These are phyloP conservation scores for Hydrochoerus hydrochaeris DNA, from an alignment of 2,113 vertebrate species.

Conservation along the genomic window DNA sequence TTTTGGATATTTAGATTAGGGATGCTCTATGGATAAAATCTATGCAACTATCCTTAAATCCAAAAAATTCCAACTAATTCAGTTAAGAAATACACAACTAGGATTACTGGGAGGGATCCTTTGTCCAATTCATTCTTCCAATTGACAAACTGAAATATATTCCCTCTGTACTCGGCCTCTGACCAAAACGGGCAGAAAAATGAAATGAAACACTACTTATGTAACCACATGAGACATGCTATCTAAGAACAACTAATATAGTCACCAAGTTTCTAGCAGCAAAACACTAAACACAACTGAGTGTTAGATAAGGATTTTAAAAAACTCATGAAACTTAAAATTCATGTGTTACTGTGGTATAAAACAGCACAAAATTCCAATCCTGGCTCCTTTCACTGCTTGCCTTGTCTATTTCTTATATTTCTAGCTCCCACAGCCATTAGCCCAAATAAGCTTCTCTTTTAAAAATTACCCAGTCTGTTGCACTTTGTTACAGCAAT, in stretches of 20 bases:
- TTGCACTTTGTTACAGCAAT: background rate
- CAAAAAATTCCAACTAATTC: background rate
- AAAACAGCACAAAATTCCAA: background rate
- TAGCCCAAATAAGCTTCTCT: background rate
- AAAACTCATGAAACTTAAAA: background rate
- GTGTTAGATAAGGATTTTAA: background rate
- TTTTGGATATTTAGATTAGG: background rate
- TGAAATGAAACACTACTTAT: background rate
- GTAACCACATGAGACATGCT: background rate
- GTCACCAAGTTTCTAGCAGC: background rate
- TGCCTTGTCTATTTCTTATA: background rate
- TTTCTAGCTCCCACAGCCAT: background rate
- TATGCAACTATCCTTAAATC: background rate
- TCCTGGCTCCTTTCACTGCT: background rate
- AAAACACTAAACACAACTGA: constrained; percentile 36
- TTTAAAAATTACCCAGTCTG: background rate
- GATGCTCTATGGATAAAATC: background rate
- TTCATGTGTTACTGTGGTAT: background rate
- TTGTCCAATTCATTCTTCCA: background rate
- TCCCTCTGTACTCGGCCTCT: background rate
- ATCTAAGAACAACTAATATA: background rate
- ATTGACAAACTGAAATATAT: background rate
- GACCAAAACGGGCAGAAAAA: background rate
- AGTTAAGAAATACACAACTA: background rate
- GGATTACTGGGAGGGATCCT: background rate